Conservation (phyloP, 2,797 vertebrate species). For the Epinephelus coioides region DNA sequence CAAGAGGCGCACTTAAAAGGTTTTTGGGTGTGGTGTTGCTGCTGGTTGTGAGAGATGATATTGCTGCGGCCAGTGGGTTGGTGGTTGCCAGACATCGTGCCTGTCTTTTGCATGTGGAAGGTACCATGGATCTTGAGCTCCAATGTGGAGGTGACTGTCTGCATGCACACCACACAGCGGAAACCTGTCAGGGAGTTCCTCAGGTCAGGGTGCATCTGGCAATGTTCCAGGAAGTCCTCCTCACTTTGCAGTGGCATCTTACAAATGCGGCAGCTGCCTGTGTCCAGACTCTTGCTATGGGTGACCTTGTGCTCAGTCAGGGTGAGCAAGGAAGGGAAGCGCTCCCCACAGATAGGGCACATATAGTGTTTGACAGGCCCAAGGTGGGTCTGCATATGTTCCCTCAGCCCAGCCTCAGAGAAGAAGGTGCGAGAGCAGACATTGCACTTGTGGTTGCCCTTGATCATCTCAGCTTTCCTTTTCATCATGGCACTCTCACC, state of each 20-base stretch:
- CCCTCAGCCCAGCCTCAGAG: constrained; percentile 96
- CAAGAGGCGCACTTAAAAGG: constrained; percentile 97
- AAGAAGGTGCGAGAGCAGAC: constrained; percentile 99
- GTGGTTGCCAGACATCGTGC: constrained; percentile 88
- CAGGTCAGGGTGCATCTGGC: constrained; percentile 99
- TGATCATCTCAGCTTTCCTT: constrained; percentile 97
- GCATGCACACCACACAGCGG: constrained; percentile 99
- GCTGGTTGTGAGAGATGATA: constrained; percentile 83
- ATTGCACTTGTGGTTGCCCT: constrained; percentile 99
- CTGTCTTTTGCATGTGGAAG: constrained; percentile 99
- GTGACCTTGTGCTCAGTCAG: constrained; percentile 99
- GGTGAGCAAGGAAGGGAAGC: constrained; percentile 98
- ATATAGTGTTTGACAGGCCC: constrained; percentile 99
- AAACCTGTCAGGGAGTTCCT: constrained; percentile 99
- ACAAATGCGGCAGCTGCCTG: constrained; percentile 98
- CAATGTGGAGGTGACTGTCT: constrained; percentile 98
- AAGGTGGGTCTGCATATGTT: constrained; percentile 99
- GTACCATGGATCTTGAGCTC: constrained; percentile 99
- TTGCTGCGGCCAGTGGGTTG: constrained; percentile 80
- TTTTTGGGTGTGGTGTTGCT: constrained; percentile 90
- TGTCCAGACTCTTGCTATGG: constrained; percentile 99
- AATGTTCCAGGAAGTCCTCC: constrained; percentile 99
- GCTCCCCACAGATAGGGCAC: constrained; percentile 99
- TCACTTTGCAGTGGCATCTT: constrained; percentile 98
- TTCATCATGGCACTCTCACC: constrained; percentile 97